Percentiles rank a stretch among this genome's conserved stretches.
These are phyloP conservation scores for Phyllotreta cruciferae DNA, from an alignment of 2,888 invertebrate genomes.

Conservation along the genomic window DNA sequence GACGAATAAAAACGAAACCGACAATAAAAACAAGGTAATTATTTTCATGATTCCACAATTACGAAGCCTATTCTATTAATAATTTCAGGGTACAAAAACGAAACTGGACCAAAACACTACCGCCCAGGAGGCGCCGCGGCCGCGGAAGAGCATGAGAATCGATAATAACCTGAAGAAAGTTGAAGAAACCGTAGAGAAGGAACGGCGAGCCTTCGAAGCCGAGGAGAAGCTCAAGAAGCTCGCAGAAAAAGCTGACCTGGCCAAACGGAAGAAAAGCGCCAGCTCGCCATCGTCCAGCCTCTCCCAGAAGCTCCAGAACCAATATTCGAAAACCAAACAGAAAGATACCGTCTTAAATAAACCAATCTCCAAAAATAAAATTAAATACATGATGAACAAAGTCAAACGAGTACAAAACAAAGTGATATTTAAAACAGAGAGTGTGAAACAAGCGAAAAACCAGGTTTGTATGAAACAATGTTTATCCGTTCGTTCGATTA, in stretches of 20 bases:
- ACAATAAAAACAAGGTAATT: constrained; percentile 32
- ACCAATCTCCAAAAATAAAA: constrained; percentile 58
- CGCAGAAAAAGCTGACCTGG: constrained; percentile 44
- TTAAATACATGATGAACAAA: constrained; percentile 40
- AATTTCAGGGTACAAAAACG: constrained; percentile 24
- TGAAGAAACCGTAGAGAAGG: constrained; percentile 33
- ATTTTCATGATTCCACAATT: no score
- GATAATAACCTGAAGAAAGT: constrained; percentile 48
- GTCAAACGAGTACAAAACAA: constrained; percentile 28
- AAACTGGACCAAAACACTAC: constrained; percentile 30
- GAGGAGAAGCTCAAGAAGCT: constrained; percentile 45
- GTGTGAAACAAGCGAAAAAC: constrained; percentile 10
- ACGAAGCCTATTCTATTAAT: no score
- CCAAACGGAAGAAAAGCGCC: constrained; percentile 58
- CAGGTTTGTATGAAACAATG: constrained; percentile 11
- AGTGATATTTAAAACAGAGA: constrained; percentile 11
- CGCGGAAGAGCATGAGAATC: constrained; percentile 50
- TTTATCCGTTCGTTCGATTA: not conserved
- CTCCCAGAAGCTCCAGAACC: constrained; percentile 49
- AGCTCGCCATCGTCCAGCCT: constrained; percentile 58
- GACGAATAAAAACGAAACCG: constrained; percentile 28
- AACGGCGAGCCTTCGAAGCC: constrained; percentile 37
- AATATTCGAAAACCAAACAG: constrained; percentile 59
- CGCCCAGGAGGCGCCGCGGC: constrained; percentile 5
- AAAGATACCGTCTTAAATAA: constrained; percentile 58